phyloP scores from a whole-genome alignment of 2,888 invertebrate species.

The Agapetus fuscipes region DNA sequence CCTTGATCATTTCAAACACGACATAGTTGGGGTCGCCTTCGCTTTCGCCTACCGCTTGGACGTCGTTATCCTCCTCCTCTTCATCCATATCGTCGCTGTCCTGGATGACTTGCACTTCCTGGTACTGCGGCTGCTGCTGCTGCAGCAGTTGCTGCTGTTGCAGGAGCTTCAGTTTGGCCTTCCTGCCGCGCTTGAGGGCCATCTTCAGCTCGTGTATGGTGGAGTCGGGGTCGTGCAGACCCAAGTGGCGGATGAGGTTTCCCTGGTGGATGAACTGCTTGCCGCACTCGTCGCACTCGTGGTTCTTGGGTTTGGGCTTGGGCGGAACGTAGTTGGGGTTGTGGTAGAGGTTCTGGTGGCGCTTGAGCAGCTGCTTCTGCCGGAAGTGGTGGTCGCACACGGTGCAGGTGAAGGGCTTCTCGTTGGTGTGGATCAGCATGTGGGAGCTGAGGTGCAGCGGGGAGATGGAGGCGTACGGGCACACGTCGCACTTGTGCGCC shows the following conservation, averaged over 20 bases:
- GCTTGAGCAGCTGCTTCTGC: slow-evolving; percentile 81
- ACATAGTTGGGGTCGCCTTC: slow-evolving; percentile 11
- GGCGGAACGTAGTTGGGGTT: slow-evolving; percentile 84
- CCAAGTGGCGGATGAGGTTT: slow-evolving; percentile 85
- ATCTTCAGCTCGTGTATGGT: slow-evolving; percentile 62
- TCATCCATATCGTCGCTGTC: slow-evolving; percentile 23
- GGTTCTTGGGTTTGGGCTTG: slow-evolving; percentile 78
- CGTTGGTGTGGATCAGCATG: slow-evolving; percentile 89
- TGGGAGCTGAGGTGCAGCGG: slow-evolving; percentile 89
- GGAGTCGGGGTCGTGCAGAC: slow-evolving; percentile 81
- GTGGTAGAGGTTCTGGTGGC: slow-evolving; percentile 90
- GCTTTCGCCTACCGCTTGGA: no score
- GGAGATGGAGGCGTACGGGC: slow-evolving; percentile 90
- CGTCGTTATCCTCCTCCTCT: slow-evolving; percentile 26
- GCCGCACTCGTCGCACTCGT: slow-evolving; percentile 78
- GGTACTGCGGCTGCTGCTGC: slow-evolving; percentile 47
- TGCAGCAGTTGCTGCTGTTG: no score
- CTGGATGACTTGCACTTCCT: slow-evolving; percentile 20
- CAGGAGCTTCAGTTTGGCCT: slow-evolving; percentile 66
- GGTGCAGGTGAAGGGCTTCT: slow-evolving; percentile 86
- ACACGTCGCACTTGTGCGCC: slow-evolving; percentile 88
- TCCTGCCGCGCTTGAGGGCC: slow-evolving; percentile 68
- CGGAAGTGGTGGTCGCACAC: slow-evolving; percentile 81
- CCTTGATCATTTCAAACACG: slow-evolving; percentile 21
- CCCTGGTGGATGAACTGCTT: slow-evolving; percentile 79